Evolutionary conservation across 2,113 vertebrate species (phyloP).

Genomic region (Microtus richardsoni): DNA sequence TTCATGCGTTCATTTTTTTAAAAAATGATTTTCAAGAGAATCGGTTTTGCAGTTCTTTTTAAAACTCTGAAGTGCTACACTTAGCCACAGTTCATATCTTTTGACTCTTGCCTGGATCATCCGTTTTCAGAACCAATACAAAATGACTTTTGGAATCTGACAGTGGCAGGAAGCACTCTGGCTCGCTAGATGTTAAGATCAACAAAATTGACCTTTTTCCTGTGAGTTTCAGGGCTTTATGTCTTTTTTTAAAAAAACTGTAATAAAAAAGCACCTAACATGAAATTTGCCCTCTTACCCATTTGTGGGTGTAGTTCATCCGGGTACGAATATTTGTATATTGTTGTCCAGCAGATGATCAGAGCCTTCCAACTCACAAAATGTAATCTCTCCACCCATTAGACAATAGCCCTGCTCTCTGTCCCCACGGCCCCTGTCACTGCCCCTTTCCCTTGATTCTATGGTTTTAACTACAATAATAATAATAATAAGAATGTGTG

Average conservation of each 20-base stretch:
- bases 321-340: not conserved
- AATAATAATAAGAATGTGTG: not conserved
- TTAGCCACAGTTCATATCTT: not conserved
- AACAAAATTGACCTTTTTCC: not conserved
- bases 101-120: not conserved
- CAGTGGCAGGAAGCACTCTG: not conserved
- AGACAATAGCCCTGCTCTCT: not conserved
- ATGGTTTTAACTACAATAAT: not conserved
- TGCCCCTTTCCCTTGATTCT: not conserved
- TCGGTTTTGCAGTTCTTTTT: not conserved
- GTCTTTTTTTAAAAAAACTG: not conserved
- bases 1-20: not conserved
- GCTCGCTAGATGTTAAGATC: not conserved
- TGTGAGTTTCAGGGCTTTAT: not conserved
- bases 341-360: not conserved
- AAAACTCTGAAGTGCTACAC: not conserved
- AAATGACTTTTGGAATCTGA: not conserved
- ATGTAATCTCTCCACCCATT: not conserved
- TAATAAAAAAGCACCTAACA: not conserved
- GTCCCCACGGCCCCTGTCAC: not conserved
- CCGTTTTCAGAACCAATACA: not conserved
- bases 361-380: not conserved
- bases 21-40: not conserved
- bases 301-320: not conserved
- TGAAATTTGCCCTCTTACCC: not conserved